Conservation (phyloP, 2,797 vertebrate species). For the Chelidonichthys spinosus region DNA sequence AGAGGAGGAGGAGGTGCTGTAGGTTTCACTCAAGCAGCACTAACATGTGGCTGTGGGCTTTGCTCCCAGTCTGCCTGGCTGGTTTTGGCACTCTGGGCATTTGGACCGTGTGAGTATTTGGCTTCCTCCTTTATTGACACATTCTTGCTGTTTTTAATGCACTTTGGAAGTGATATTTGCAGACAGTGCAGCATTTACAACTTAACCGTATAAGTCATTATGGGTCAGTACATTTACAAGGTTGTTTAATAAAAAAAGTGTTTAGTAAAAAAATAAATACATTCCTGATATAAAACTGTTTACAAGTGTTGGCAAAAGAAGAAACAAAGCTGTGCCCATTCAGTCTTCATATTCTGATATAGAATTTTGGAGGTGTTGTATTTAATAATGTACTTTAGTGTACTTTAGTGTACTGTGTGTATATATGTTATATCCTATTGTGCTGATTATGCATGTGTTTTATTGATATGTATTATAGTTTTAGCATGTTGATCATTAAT, state of each 20-base stretch:
- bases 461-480: no score
- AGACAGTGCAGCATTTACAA: neutral
- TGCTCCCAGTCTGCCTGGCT: conserved; percentile 76
- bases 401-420: no score
- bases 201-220: neutral
- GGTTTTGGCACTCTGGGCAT: conserved; percentile 73
- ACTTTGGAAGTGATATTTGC: neutral
- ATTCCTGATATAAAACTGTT: no score
- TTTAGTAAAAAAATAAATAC: neutral
- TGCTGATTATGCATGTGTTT: no score
- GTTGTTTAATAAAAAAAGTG: neutral
- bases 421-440: no score
- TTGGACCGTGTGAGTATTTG: conserved; percentile 81
- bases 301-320: no score
- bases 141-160: neutral
- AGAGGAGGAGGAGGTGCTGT: neutral
- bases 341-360: no score
- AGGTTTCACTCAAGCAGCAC: conserved; percentile 9
- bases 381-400: no score
- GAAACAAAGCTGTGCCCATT: no score
- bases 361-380: no score
- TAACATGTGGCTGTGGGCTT: conserved; percentile 80
- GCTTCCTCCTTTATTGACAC: neutral
- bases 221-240: neutral
- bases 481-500: no score